Conservation (phyloP, 2,888 invertebrate species). For the Linyphia triangularis region DNA sequence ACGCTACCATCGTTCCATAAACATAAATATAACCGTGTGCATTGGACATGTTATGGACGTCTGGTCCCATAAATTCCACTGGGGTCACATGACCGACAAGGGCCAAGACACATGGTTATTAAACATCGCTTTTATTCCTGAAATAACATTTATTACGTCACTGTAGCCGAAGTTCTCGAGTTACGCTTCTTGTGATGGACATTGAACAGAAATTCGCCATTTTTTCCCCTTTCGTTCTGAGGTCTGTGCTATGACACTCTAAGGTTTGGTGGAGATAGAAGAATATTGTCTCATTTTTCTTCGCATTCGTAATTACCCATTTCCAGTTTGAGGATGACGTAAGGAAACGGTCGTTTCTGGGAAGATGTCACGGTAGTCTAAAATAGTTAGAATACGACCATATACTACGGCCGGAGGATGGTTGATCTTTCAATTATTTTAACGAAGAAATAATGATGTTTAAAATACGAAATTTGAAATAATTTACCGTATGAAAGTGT, state of each 20-base stretch:
- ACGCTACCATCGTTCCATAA: conserved; percentile 8
- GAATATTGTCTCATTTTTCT: conserved; percentile 1
- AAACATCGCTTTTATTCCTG: conserved; percentile 38
- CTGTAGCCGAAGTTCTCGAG: conserved; percentile 17
- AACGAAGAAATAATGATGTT: too few relatives aligned
- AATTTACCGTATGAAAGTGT: too few relatives aligned
- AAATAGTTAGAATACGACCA: too few relatives aligned
- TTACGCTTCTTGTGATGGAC: conserved; percentile 51
- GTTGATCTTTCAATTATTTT: too few relatives aligned
- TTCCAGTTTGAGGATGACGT: conserved; percentile 10
- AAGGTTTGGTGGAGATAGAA: too few relatives aligned
- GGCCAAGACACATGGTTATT: conserved; percentile 30
- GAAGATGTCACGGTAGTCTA: too few relatives aligned
- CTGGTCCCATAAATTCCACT: conserved; percentile 39
- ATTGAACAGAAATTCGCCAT: conserved; percentile 16
- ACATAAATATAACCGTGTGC: neutral
- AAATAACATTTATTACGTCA: conserved; percentile 53
- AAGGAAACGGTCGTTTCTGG: too few relatives aligned
- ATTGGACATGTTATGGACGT: neutral
- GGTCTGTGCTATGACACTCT: neutral
- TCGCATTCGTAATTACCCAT: neutral
- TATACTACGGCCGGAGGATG: too few relatives aligned
- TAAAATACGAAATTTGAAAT: too few relatives aligned
- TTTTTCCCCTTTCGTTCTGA: neutral
- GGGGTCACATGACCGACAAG: conserved; percentile 13